Evolutionary conservation across 2,113 vertebrate genomes (phyloP).

Genomic region (Hydrochoerus hydrochaeris): DNA sequence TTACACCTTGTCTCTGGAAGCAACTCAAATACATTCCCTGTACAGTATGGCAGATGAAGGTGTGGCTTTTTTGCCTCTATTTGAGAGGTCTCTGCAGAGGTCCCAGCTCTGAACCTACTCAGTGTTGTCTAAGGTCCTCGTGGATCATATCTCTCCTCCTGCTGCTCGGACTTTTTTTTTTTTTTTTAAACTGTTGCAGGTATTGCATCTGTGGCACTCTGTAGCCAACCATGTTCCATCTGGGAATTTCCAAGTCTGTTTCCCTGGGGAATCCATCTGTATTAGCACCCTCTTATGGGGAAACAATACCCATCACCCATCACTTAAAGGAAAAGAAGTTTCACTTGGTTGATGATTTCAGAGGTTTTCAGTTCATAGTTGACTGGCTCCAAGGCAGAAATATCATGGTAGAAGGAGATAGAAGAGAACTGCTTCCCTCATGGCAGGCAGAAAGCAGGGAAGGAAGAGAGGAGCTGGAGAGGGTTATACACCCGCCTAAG

Average conservation of each 20-base stretch:
- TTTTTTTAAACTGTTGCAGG: fast-evolving
- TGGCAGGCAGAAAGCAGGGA: neutral
- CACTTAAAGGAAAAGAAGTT: neutral
- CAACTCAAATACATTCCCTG: neutral
- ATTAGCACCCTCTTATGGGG: neutral
- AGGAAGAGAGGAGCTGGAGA: neutral
- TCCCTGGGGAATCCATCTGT: neutral
- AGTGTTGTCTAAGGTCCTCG: neutral
- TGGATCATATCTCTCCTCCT: neutral
- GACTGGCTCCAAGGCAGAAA: neutral
- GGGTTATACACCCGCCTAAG: neutral
- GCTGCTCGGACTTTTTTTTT: too few relatives aligned
- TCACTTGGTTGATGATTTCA: neutral
- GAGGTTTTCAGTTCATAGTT: neutral
- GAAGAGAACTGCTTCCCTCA: neutral
- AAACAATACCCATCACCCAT: neutral
- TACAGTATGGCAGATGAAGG: neutral
- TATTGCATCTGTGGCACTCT: neutral
- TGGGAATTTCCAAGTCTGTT: neutral
- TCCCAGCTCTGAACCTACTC: neutral
- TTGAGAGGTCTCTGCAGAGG: neutral
- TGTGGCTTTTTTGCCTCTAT: neutral
- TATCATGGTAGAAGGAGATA: neutral
- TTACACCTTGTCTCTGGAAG: neutral
- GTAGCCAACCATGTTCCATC: fast-evolving